These are phyloP conservation scores for Gerris lacustris DNA, from an alignment of 2,888 invertebrate genomes.

Conservation along the genomic window DNA sequence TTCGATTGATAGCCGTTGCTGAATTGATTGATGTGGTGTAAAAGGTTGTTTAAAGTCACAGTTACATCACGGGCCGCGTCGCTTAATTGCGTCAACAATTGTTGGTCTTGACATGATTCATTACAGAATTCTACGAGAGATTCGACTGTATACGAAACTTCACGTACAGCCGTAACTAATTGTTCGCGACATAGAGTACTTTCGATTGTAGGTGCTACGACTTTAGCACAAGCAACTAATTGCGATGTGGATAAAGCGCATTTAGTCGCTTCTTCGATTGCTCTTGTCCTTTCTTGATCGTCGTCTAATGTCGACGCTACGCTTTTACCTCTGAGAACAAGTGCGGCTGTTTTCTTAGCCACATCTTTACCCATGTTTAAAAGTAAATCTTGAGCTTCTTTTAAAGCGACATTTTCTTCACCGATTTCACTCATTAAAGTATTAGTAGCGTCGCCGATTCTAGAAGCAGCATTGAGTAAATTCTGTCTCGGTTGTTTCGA, in stretches of 20 bases:
- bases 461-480: conserved; percentile 87
- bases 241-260: conserved; percentile 95
- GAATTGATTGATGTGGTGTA: conserved; percentile 68
- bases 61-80: conserved; percentile 78
- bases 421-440: conserved; percentile 84
- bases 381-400: conserved; percentile 78
- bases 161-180: conserved; percentile 80
- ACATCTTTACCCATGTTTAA: conserved; percentile 90
- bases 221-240: conserved; percentile 90
- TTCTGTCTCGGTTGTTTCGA: conserved; percentile 81
- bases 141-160: conserved; percentile 84
- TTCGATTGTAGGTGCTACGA: conserved; percentile 69
- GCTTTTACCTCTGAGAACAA: conserved; percentile 91
- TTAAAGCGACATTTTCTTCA: conserved; percentile 69
- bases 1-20: neutral
- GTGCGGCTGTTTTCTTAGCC: conserved; percentile 90
- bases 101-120: conserved; percentile 54
- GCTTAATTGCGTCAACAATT: conserved; percentile 58
- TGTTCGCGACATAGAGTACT: conserved; percentile 79
- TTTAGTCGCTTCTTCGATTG: conserved; percentile 70
- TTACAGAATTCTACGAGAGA: conserved; percentile 70
- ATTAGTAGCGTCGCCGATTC: conserved; percentile 92
- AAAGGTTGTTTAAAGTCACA: conserved; percentile 71
- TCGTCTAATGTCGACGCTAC: conserved; percentile 80
- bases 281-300: conserved; percentile 71